Base-by-base conservation (phyloP, 2,888 invertebrate genomes). In the Ephialtes manifestator region DNA sequence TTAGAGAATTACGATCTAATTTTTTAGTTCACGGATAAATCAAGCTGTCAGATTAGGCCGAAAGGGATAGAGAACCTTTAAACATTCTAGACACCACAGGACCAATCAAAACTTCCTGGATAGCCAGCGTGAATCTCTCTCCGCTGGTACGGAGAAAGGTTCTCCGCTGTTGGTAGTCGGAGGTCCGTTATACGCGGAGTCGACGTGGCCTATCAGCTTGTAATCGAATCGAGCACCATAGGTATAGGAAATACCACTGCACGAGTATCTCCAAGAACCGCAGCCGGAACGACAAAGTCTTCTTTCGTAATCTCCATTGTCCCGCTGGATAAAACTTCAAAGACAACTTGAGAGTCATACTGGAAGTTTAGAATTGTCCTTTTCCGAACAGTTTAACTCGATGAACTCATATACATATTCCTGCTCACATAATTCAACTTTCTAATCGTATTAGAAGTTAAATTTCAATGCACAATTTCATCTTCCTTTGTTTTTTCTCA, bases 101-200 rank as follows among this genome's bases (percentile, higher is more conserved):
- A 88, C 90, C 92, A 91, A 92, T 92, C 84, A 72, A 83, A 70
- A 80, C 80, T 51, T 46, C 78, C 67, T 84, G 86, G 72, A 63
- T 60, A 79, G 86, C 20, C 72, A 46, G 68, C 86, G 83, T 82
- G 89, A 89, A 87, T 88, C 89, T 89, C 77, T 86, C 84, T 39
- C 24, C 76, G 85, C 83, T 20, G 75, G 55, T 79, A 10, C 51
- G 90, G 91, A 92, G 93, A 92, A 92, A 93, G 92, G 93, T 87
- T 84, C 83, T 83, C 82, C 87, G 88, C 79, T 89, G 55, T 15
- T 51, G 5, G 11, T 35, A 39, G 28, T n/a, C 46, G 65, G 58
- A 72, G 77, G 77, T 75, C 86, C 87, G 87, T 84, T 87, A 84
- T 75, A 67, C 75, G 53, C 48, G 72, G 39, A 80, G 63, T 68